Evolutionary conservation across 2,113 vertebrate species (phyloP).

Genomic region (Sebastes schlegelii): DNA sequence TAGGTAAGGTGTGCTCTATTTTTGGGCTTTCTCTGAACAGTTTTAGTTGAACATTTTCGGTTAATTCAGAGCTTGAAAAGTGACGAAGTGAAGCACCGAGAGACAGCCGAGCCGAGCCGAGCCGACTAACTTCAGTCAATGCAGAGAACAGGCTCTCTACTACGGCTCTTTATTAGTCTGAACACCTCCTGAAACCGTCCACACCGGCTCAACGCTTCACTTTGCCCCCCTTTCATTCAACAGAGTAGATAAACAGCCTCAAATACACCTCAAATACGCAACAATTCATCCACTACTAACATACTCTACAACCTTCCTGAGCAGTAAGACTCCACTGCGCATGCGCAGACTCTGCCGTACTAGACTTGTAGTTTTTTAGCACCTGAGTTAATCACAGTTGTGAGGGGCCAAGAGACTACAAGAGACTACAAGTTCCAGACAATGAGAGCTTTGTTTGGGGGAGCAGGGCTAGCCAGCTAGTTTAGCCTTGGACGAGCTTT

Average conservation of each 20-base stretch:
- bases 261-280: conserved; percentile 15
- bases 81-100: conserved; percentile 68
- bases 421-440: conserved; percentile 84
- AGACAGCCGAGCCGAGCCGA: conserved; percentile 60
- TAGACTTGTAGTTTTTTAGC: conserved; percentile 78
- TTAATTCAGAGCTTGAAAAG: conserved; percentile 72
- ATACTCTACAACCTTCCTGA: conserved; percentile 71
- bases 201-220: background rate
- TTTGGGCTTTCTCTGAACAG: conserved; percentile 18
- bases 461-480: conserved; percentile 65
- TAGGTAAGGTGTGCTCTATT: conserved; percentile 58
- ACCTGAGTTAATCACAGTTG: conserved; percentile 66
- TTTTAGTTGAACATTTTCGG: conserved; percentile 31
- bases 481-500: conserved; percentile 76
- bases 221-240: background rate
- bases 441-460: conserved; percentile 78
- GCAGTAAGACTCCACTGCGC: conserved; percentile 67
- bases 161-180: conserved; percentile 13
- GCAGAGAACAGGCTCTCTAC: conserved; percentile 40
- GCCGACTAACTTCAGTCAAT: conserved; percentile 74
- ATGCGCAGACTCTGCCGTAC: conserved; percentile 70
- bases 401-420: conserved; percentile 52
- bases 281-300: conserved; percentile 57
- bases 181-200: background rate
- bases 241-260: background rate